These are phyloP conservation scores for Phoxinus dragarum DNA, from an alignment of 2,797 vertebrate species.

Conservation along the genomic window DNA sequence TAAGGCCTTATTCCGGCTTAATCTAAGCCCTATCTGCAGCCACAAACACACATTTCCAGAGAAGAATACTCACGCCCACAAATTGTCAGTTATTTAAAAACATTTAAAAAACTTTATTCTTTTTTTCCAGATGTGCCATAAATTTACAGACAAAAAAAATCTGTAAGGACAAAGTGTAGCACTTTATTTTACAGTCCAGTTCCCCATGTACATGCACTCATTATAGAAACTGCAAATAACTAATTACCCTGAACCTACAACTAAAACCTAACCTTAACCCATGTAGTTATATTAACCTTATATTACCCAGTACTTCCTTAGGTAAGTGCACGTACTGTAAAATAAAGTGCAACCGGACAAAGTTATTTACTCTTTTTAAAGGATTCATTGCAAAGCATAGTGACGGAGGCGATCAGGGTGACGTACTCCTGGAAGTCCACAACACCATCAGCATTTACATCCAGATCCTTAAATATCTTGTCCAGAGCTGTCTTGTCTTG, in stretches of 20 bases:
- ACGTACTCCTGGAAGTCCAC: conserved; percentile 68
- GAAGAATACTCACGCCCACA: not conserved
- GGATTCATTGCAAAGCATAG: conserved; percentile 39
- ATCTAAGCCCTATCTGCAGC: not conserved
- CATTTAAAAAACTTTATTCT: conserved; percentile 35
- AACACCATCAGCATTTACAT: conserved; percentile 11
- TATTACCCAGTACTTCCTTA: not conserved
- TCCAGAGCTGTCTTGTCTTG: not conserved
- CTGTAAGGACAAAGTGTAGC: not conserved
- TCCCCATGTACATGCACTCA: not conserved
- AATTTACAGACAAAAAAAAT: conserved; percentile 24
- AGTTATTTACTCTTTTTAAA: conserved; percentile 23
- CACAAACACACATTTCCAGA: not conserved
- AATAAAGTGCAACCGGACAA: not conserved
- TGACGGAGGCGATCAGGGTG: conserved; percentile 51
- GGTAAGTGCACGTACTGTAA: not conserved
- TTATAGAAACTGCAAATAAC: not conserved
- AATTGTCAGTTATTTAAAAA: conserved; percentile 38
- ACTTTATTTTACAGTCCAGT: not conserved
- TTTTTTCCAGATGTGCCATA: conserved; percentile 1
- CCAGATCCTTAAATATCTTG: conserved; percentile 57
- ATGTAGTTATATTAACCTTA: not conserved
- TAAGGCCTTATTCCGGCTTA: no score
- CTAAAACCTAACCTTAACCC: no score
- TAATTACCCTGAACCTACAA: not conserved